Percentiles rank a stretch among this genome's conserved stretches.
phyloP scores from a whole-genome alignment of 1,140 invertebrate species.

The Drosophila equinoxialis region DNA sequence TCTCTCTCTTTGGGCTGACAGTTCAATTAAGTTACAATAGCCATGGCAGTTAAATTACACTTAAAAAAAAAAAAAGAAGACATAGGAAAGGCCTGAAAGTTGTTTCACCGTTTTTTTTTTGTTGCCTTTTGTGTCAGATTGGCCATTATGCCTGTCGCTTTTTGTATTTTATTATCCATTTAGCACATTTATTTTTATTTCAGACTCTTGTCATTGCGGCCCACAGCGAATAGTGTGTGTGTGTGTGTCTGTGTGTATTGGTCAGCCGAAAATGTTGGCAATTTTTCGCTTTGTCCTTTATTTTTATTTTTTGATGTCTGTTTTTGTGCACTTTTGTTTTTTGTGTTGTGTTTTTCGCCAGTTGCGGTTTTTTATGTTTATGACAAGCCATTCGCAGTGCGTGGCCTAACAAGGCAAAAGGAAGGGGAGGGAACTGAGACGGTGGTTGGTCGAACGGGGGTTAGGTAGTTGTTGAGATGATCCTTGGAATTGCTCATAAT shows the following conservation, averaged over 20 bases:
- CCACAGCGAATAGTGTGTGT: not conserved
- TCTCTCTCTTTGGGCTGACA: slow-evolving; percentile 74
- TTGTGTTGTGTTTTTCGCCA: slow-evolving; percentile 60
- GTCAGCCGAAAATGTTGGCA: slow-evolving; percentile 67
- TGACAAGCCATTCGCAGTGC: slow-evolving; percentile 56
- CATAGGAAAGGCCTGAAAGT: slow-evolving; percentile 1
- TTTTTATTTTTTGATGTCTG: slow-evolving; percentile 49
- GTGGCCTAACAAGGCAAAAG: not conserved
- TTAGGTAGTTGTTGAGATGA: slow-evolving; percentile 35
- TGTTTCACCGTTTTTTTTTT: slow-evolving; percentile 25
- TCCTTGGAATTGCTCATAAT: slow-evolving; percentile 60
- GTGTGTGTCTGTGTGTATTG: slow-evolving; percentile 35
- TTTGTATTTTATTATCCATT: slow-evolving; percentile 80
- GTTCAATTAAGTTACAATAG: slow-evolving; percentile 78
- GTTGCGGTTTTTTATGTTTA: slow-evolving; percentile 58
- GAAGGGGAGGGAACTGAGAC: slow-evolving; percentile 28
- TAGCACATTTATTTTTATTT: slow-evolving; percentile 82
- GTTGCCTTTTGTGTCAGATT: slow-evolving; percentile 55
- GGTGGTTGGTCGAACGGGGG: slow-evolving; percentile 27
- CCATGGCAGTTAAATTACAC: slow-evolving; percentile 76
- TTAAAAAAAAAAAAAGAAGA: slow-evolving; percentile 69
- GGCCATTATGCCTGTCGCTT: slow-evolving; percentile 74
- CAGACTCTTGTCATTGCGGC: slow-evolving; percentile 50
- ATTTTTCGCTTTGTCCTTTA: slow-evolving; percentile 57
- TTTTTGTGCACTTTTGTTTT: slow-evolving; percentile 64